These are phyloP conservation scores for Hycleus cichorii DNA, from an alignment of 1,140 invertebrate genomes.

Conservation along the genomic window DNA sequence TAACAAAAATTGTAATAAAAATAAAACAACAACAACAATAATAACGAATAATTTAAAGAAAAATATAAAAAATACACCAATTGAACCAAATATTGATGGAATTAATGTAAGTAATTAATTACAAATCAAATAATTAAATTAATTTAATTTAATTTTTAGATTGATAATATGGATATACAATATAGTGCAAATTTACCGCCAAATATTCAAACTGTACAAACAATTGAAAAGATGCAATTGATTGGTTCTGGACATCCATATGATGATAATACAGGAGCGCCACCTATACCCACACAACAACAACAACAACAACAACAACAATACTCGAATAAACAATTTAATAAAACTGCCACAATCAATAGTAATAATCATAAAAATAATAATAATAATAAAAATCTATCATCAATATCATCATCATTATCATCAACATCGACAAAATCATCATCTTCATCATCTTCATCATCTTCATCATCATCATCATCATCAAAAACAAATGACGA, in stretches of 20 bases:
- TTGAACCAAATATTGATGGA: no score
- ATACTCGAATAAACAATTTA: no score
- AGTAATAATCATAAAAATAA: no score
- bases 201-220: slow-evolving; percentile 35
- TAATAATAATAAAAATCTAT: no score
- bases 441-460: background rate
- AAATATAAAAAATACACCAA: background rate
- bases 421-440: background rate
- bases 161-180: no score
- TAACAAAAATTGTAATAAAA: slow-evolving; percentile 13
- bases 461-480: background rate
- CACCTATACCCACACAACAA: slow-evolving; percentile 1
- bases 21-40: background rate
- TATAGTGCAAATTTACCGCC: slow-evolving; percentile 25
- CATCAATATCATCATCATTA: background rate
- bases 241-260: slow-evolving; percentile 19
- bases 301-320: slow-evolving; percentile 6
- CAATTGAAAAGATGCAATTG: slow-evolving; percentile 37
- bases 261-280: background rate
- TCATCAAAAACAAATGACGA: background rate
- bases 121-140: no score
- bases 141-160: no score
- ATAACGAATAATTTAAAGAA: background rate
- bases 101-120: no score
- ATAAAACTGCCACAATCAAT: no score